These are phyloP conservation scores for Dyspetes luteomarginatus DNA, from an alignment of 2,888 invertebrate species.

Conservation along the genomic window DNA sequence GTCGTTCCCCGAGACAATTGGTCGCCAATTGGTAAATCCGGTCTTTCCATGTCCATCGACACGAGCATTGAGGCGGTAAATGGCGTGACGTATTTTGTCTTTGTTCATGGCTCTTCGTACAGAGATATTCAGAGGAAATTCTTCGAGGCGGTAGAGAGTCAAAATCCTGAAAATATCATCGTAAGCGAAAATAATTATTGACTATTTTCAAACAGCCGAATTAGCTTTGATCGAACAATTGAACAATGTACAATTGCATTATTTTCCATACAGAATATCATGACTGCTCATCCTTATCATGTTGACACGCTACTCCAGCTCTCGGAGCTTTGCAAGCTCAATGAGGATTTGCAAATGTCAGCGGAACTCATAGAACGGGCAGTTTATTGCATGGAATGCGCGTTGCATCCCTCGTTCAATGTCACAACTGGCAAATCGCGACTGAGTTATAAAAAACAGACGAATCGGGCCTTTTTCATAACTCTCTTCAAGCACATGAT, in stretches of 20 bases:
- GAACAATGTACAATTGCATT: no score
- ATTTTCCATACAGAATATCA: slow-evolving; percentile 85
- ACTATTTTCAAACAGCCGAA: no score
- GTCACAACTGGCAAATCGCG: slow-evolving; percentile 89
- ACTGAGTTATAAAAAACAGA: slow-evolving; percentile 91
- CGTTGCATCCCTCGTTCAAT: slow-evolving; percentile 92
- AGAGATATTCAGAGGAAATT: slow-evolving; percentile 90
- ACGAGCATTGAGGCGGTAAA: slow-evolving; percentile 81
- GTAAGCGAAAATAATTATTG: no score
- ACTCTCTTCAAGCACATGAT: slow-evolving; percentile 92
- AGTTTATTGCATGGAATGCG: slow-evolving; percentile 90
- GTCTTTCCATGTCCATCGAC: slow-evolving; percentile 89
- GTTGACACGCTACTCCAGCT: slow-evolving; percentile 92
- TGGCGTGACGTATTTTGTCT: slow-evolving; percentile 88
- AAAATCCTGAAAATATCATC: slow-evolving; percentile 91
- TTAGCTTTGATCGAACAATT: no score
- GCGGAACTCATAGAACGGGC: slow-evolving; percentile 92
- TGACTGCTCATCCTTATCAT: slow-evolving; percentile 91
- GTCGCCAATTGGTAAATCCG: slow-evolving; percentile 89
- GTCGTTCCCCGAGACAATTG: slow-evolving; percentile 89
- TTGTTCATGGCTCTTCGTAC: slow-evolving; percentile 90
- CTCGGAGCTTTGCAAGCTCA: slow-evolving; percentile 91
- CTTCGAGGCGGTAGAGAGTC: slow-evolving; percentile 90
- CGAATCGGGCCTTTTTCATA: slow-evolving; percentile 92
- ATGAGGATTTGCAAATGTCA: slow-evolving; percentile 91